Evolutionary conservation across 2,113 vertebrate species (phyloP), one percentile per base, ranked within the genome.

Genomic region (Rattus rattus): DNA sequence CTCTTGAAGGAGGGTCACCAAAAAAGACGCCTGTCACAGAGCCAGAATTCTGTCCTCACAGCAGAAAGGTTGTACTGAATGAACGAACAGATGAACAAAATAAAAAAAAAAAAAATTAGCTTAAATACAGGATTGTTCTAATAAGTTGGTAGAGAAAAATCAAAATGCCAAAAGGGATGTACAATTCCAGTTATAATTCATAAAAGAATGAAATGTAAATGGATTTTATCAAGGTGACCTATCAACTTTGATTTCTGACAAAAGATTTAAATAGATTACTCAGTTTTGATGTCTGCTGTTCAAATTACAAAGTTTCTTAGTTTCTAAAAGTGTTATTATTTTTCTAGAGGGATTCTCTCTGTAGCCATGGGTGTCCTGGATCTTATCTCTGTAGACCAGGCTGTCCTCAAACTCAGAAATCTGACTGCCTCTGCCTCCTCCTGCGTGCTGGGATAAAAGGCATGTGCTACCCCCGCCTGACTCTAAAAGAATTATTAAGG

Each of bases 81-180:
- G 91, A 98, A 97, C 30, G 90, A 98, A 97, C 36, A 98, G 97
- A 98, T 75, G 85, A 98, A 97, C 84, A 97, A 96, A 95, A 96
- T 88, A 93, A 63, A 81, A 96, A 97, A 97, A 30, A 69, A 69
- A 69, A 54, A 54, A 96, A 97, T 96, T 97, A 98, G 92, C 92
- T 97, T 98, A 9, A 95, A 20, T 83, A 97, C 79, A 96, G 95
- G 69, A 96, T 76, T 97, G 85, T 98, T 97, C 95, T 54, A 96
- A 95, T 83, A 96, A 95, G 70, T 86, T 54, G 22, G 95, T 91
- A 80, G 61, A 65, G 72, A 94, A 73, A 90, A 95, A 69, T 86
- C 87, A 70, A 89, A 95, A 79, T 22, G n/a, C 87, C 76, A 97
- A 94, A 94, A 95, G 90, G 36, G 65, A 96, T 86, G 93, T 97